Conservation (phyloP, 2,797 vertebrate genomes). For the Anniella stebbinsi region DNA sequence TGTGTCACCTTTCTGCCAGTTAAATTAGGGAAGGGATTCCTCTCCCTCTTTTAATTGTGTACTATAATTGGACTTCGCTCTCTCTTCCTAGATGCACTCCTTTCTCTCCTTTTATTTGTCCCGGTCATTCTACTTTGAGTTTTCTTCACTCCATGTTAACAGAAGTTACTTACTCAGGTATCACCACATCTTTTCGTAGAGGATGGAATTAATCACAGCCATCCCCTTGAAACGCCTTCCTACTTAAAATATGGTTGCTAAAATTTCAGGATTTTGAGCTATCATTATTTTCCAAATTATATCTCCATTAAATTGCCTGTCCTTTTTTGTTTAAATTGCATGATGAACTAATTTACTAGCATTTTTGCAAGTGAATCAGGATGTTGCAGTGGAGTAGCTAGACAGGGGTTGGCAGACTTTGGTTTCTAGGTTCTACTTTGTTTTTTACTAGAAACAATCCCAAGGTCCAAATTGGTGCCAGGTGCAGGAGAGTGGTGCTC, state of each 20-base stretch:
- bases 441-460: not conserved
- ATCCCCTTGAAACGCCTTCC: not conserved
- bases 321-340: not conserved
- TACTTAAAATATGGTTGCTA: not conserved
- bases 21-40: constrained; percentile 35
- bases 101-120: not conserved
- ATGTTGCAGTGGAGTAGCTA: too few relatives aligned
- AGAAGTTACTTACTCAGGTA: not conserved
- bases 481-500: not conserved
- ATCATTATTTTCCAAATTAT: not conserved
- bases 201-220: not conserved
- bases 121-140: not conserved
- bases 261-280: not conserved
- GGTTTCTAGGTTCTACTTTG: not conserved
- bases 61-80: constrained; percentile 24
- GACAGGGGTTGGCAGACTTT: not conserved
- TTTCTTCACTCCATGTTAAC: not conserved
- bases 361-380: not conserved
- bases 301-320: not conserved
- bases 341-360: not conserved
- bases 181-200: not conserved
- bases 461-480: not conserved
- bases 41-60: constrained; percentile 50
- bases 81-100: not conserved
- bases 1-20: constrained; percentile 61